Base-by-base conservation (phyloP, 2,888 invertebrate species). In the Dryobota labecula region DNA sequence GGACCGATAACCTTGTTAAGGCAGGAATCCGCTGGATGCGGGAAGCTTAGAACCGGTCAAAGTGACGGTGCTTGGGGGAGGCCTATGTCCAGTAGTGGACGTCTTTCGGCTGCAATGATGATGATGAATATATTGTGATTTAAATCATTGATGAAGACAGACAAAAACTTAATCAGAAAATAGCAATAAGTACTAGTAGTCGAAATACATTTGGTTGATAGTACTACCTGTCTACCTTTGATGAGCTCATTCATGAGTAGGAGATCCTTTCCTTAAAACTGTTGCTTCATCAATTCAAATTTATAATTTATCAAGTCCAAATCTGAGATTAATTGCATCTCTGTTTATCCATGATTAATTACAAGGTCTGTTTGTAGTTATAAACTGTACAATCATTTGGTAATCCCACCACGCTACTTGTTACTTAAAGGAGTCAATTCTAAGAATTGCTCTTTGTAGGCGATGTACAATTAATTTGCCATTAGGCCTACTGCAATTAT, bases 401-500 rank as follows among this genome's bases (percentile, higher is more conserved):
- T 60, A 68, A 76, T 73, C 51, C 47, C 24, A 41, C 63, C 13
- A 56, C 43, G 51, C 64, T 73, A 33, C 73, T 41, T 45, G 62
- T 56, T 53, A 43, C 47, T 54, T n/a, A 30, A 53, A 63, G 47
- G 57, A 47, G 38, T 41, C 11, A n/a, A 43, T 54, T 70, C 49
- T 54, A 38, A 27, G 57, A 71, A 41, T 53, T 54, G 18, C 57
- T 47, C 41, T 41, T 54, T 58, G 65, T 36, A 51, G 30, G 30
- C 49, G 41, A 66, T 56, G 60, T 11, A 33, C 68, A 80, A 80
- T 79, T 79, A 76, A 71, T 76, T 60, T 69, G 56, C 41, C 71
- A 79, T 76, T 76, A 68, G 3, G 15, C 33, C 30, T 51, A 58
- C 56, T 65, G 65, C 62, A 80, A 71, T 79, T 71, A 62, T 66